Evolutionary conservation across 2,797 vertebrate genomes (phyloP), one percentile per base, ranked within the genome.

Genomic region (Lindbergichthys nudifrons): DNA sequence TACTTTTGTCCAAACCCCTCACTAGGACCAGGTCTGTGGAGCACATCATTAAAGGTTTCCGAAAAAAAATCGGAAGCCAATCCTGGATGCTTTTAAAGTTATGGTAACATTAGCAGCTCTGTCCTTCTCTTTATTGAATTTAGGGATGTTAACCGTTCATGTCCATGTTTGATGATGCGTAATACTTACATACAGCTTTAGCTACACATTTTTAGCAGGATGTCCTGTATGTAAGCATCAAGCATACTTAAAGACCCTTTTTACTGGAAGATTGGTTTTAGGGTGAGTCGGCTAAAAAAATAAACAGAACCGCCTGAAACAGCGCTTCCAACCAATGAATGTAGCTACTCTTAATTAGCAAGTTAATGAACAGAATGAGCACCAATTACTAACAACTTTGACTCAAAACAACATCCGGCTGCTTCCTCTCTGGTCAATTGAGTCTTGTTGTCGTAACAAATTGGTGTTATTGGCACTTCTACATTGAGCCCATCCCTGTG

Each of bases 361-460:
- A 36, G 7, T 36, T 36, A 36, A 36, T 36, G 36, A 36, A 36
- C 32, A 7, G 32, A 7, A 7, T 7, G 15, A 18, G 39, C 19
- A 45, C n/a, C 18, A 23, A 47, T 23, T 13, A 19, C 23, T 50
- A 60, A 50, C 0, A 6, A 13, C 13, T 26, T 15, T 41, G 36
- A 21, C 32, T 54, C 32, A 18, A 19, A 73, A 41, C 32, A 36
- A 36, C 32, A 36, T 36, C 32, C 32, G 36, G 11, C 30, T 50
- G 57, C 53, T 45, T 59, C 42, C 36, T 32, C 56, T 71, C 42
- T 67, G 67, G 46, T 65, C 30, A 46, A n/a, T 7, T 60, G 19
- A 61, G 21, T 54, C 32, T n/a, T 61, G 12, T 7, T 21, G 47
- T 54, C 59, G 32, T 64, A 41, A 52, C 3, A 51, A 46, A 58